These are phyloP conservation scores for Erythrocercus mccallii DNA, from an alignment of 2,113 vertebrate genomes.

Conservation along the genomic window DNA sequence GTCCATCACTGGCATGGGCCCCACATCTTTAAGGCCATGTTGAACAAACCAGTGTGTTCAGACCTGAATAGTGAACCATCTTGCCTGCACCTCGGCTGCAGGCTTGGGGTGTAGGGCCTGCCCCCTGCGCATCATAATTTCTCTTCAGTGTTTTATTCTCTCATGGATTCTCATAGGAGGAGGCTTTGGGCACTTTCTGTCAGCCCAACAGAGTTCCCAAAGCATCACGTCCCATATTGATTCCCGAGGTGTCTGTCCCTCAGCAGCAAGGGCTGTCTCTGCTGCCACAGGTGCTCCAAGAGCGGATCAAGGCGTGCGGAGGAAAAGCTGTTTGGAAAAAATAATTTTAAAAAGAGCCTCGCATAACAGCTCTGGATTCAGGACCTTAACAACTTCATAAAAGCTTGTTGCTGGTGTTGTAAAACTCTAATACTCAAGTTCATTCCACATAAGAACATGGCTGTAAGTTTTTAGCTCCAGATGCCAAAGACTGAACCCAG, in stretches of 20 bases:
- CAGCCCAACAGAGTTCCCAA: not conserved
- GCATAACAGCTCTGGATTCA: conserved; percentile 26
- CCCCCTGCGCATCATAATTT: not conserved
- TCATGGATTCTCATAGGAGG: not conserved
- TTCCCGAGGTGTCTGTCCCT: not conserved
- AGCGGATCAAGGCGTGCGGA: not conserved
- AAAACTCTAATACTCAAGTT: conserved; percentile 58
- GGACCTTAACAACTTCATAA: conserved; percentile 54
- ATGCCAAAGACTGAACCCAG: conserved; percentile 33
- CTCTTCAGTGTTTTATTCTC: not conserved
- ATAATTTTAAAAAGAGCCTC: not conserved
- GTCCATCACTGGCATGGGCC: not conserved
- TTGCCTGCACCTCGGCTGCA: not conserved
- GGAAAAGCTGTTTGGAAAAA: not conserved
- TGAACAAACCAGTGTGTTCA: not conserved
- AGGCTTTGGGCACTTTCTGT: not conserved
- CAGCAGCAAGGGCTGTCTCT: not conserved
- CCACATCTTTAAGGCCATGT: not conserved
- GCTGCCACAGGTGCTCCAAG: not conserved
- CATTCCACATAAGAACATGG: conserved; percentile 32
- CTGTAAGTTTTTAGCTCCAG: conserved; percentile 52
- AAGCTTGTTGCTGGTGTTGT: conserved; percentile 55
- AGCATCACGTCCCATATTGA: rapidly evolving
- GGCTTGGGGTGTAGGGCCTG: not conserved
- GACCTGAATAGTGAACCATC: not conserved